Evolutionary conservation across 1,140 invertebrate species (phyloP), one percentile per base, ranked within the genome.

Genomic region (Euura lappo): DNA sequence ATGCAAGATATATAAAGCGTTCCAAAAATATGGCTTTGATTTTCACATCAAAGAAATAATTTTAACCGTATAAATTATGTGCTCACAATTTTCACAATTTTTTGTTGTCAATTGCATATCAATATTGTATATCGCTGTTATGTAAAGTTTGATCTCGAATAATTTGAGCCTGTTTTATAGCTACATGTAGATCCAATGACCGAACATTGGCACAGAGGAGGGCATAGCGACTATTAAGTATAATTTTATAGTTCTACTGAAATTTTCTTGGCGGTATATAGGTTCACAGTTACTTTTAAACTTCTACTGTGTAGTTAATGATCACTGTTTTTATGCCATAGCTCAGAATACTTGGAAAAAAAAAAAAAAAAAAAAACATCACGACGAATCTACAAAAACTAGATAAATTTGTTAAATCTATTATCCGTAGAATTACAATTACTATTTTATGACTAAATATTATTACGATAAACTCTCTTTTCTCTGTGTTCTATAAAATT

Each of bases 11-110:
- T 11, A 70, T 70, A 70, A 70, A 70, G 69, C 69, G 69, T 47
- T 70, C 69, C 44, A 70, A 70, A 70, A 70, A 70, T 70, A 70
- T 44, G 28, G 45, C 45, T 47, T 70, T 68, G 66, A 68, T 45
- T n/a, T 44, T 13, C 6, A 28, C 44, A 70, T 44, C 3, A 45
- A 47, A 28, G 28, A 28, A 28, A 44, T 2, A 3, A 70, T 46
- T 13, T 13, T 70, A 6, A 44, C 69, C 13, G 42, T 13, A 44
- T 11, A 10, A 10, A 45, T 45, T 2, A 70, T 45, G 69, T 8
- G 4, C 11, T 13, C 43, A 11, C 67, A 68, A 8, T 10, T 8
- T 11, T 42, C 42, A 0, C 45, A 44, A 11, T 68, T 10, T 44
- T 43, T 11, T 60, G 44, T 71, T 11, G 64, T 44, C 11, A n/a